These are phyloP conservation scores for Arrhopalites spinosus DNA, from an alignment of 2,888 invertebrate species.

Conservation along the genomic window DNA sequence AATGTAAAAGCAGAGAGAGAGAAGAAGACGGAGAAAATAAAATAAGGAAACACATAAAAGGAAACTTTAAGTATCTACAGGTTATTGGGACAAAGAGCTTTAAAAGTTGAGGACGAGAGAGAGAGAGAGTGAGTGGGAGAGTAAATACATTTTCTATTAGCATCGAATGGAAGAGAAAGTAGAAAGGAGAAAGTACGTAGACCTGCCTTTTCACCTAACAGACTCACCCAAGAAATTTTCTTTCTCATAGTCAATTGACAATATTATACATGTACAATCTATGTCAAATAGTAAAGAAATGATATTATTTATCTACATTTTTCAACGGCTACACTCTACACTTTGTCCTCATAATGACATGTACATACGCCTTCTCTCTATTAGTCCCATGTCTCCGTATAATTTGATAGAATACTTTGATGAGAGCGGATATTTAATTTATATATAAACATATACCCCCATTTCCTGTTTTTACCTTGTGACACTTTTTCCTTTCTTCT, in stretches of 20 bases:
- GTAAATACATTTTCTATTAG: conserved; percentile 32
- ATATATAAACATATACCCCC: not conserved
- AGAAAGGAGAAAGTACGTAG: not conserved
- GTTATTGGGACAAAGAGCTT: not conserved
- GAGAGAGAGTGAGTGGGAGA: too few species aligned
- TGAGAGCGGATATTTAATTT: conserved; percentile 15
- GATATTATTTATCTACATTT: not conserved
- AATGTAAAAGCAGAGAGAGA: too few species aligned
- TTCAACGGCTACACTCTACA: too few species aligned
- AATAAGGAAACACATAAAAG: conserved; percentile 6
- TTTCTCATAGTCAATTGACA: not conserved
- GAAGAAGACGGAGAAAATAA: not conserved
- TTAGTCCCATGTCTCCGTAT: not conserved
- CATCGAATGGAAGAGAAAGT: conserved; percentile 16
- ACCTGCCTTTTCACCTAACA: not conserved
- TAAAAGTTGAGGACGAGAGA: not conserved
- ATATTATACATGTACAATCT: too few species aligned
- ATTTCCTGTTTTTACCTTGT: conserved; percentile 5
- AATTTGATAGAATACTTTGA: not conserved
- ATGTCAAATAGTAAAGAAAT: too few species aligned
- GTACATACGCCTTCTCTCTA: not conserved
- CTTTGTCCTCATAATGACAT: not conserved
- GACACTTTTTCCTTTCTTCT: not conserved
- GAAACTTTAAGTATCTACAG: not conserved
- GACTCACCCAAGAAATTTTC: too few species aligned